Evolutionary conservation across 2,888 invertebrate species (phyloP).

Genomic region (Hemithea aestivaria): DNA sequence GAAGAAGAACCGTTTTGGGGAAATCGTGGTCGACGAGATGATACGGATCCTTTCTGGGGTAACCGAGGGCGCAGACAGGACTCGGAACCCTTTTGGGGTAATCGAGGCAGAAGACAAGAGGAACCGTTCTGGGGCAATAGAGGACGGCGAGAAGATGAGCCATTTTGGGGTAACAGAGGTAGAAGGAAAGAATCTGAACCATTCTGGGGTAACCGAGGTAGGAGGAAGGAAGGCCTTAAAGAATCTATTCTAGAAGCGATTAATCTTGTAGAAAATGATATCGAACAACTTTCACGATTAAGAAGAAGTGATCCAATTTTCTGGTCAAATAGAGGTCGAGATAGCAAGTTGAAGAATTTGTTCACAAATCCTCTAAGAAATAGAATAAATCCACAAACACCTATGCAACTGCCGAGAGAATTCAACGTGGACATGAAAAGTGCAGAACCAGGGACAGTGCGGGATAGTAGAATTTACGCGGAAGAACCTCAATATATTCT

Average conservation of each 20-base stretch:
- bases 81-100: slow-evolving; percentile 50
- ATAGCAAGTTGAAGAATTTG: slow-evolving; percentile 45
- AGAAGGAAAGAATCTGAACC: slow-evolving; percentile 42
- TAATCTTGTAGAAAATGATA: slow-evolving; percentile 45
- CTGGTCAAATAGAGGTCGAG: slow-evolving; percentile 48
- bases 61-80: slow-evolving; percentile 60
- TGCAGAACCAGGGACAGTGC: slow-evolving; percentile 47
- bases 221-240: slow-evolving; percentile 44
- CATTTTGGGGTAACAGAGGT: slow-evolving; percentile 46
- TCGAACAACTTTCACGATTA: slow-evolving; percentile 45
- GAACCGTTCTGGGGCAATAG: slow-evolving; percentile 29
- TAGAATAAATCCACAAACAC: slow-evolving; percentile 19
- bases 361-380: slow-evolving; percentile 36
- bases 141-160: slow-evolving; percentile 46
- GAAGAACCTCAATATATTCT: slow-evolving; percentile 77
- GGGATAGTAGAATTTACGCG: slow-evolving; percentile 65
- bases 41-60: slow-evolving; percentile 67
- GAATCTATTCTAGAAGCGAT: slow-evolving; percentile 46
- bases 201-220: slow-evolving; percentile 45
- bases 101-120: slow-evolving; percentile 40
- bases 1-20: slow-evolving; percentile 50
- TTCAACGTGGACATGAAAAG: slow-evolving; percentile 24
- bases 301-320: slow-evolving; percentile 37
- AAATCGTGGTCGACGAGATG: slow-evolving; percentile 53
- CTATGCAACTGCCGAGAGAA: slow-evolving; percentile 19